Conservation (phyloP, 30 jellyfish, hydroid and myxozoan species). For the Nemopilema nomurai region DNA sequence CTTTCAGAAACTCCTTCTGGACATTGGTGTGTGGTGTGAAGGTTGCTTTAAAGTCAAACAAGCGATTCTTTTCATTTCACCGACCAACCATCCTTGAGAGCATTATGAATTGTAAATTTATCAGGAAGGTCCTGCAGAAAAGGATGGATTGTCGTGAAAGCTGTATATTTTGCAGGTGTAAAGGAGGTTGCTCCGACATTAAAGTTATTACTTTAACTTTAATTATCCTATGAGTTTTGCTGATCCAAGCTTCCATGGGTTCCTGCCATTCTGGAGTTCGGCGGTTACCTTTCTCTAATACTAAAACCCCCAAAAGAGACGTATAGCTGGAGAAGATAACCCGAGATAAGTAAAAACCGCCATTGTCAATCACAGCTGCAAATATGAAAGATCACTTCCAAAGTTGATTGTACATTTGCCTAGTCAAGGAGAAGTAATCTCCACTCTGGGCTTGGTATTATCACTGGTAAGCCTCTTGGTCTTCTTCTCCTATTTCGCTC, state of each 20-base stretch:
- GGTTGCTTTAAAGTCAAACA: no score
- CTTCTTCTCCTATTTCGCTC: slow-evolving; percentile 7
- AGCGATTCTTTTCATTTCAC: no score
- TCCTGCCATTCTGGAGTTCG: not conserved
- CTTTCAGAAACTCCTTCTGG: no score
- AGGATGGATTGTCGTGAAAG: not conserved
- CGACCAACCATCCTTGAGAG: no score
- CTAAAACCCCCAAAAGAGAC: not conserved
- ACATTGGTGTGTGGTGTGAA: no score
- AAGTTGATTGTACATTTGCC: slow-evolving; percentile 22
- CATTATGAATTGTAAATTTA: not conserved
- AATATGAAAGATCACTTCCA: slow-evolving; percentile 15
- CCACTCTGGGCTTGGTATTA: slow-evolving; percentile 32
- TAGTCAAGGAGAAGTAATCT: slow-evolving; percentile 35
- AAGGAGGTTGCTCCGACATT: not conserved
- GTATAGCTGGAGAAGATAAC: not conserved
- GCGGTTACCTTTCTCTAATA: slow-evolving; percentile 8
- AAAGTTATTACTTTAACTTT: not conserved
- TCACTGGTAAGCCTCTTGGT: slow-evolving; percentile 27
- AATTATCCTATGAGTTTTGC: not conserved
- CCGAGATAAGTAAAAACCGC: slow-evolving; percentile 51
- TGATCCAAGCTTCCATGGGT: not conserved
- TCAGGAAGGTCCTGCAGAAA: not conserved
- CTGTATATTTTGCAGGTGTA: not conserved
- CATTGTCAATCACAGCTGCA: slow-evolving; percentile 24